Evolutionary conservation across 2,113 vertebrate species (phyloP).

Genomic region (Macaca mulatta): DNA sequence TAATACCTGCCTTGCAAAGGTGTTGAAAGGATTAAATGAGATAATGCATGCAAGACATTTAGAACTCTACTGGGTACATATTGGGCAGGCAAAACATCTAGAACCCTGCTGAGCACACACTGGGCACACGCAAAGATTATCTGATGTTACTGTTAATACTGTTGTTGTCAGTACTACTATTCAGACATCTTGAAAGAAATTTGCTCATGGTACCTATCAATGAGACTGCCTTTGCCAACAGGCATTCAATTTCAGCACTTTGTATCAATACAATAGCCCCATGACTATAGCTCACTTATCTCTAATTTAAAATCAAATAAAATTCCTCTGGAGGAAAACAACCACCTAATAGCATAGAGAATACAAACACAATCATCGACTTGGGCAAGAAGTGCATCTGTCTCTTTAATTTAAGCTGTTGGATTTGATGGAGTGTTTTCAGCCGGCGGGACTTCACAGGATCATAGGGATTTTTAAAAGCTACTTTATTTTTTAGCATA

Average conservation of each 20-base stretch:
- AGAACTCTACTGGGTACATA: not conserved
- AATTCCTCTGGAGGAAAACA: constrained; percentile 52
- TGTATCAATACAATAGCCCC: constrained; percentile 53
- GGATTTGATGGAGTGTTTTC: constrained; percentile 52
- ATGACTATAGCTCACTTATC: constrained; percentile 59
- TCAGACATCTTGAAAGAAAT: constrained; percentile 46
- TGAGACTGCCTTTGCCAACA: constrained; percentile 48
- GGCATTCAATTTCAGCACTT: constrained; percentile 11
- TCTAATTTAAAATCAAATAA: constrained; percentile 71
- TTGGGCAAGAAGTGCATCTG: constrained; percentile 46
- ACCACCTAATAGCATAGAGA: constrained; percentile 33
- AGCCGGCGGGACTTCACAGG: constrained; percentile 31
- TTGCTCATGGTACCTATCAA: not conserved
- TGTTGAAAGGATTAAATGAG: not conserved
- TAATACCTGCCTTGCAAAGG: not conserved
- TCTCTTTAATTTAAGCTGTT: constrained; percentile 61
- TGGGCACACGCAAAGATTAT: not conserved
- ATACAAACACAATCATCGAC: constrained; percentile 46
- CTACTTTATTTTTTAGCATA: constrained; percentile 8
- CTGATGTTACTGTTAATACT: not conserved
- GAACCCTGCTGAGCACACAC: not conserved
- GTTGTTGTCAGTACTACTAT: not conserved
- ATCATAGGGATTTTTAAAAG: constrained; percentile 12
- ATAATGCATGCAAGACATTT: not conserved
- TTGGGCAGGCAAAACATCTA: not conserved